Evolutionary conservation across 2,797 vertebrate genomes (phyloP).

Genomic region (Prunella strophiata): DNA sequence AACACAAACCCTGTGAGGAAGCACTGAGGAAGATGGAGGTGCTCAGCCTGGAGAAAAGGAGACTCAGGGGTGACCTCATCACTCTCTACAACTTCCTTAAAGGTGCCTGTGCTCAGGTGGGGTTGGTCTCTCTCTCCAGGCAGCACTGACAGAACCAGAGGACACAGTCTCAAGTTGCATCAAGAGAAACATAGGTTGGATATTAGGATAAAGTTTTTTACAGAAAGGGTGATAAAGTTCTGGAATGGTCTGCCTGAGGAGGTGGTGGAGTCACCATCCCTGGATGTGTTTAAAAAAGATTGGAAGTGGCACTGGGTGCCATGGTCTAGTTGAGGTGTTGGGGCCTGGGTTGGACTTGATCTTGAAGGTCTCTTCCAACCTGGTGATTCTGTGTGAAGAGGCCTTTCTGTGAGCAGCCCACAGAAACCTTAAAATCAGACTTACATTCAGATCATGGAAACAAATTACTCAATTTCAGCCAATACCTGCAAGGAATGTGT

Average conservation of each 20-base stretch:
- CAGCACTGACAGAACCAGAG: neutral
- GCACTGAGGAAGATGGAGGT: neutral
- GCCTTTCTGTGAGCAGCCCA: neutral
- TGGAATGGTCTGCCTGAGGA: neutral
- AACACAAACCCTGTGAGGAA: neutral
- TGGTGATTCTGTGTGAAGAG: neutral
- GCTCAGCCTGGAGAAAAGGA: neutral
- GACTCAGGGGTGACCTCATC: neutral
- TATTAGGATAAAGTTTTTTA: neutral
- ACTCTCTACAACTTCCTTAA: neutral
- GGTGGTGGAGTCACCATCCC: neutral
- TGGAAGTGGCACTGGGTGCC: neutral
- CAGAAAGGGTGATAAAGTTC: neutral
- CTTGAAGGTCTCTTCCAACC: neutral
- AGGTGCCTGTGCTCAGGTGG: rapidly evolving
- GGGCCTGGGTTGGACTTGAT: neutral
- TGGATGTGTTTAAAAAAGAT: neutral
- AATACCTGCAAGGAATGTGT: neutral
- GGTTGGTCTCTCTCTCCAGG: neutral
- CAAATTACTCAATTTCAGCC: neutral
- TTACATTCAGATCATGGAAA: neutral
- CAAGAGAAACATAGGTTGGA: neutral
- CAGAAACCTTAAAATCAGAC: neutral
- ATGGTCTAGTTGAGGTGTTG: neutral
- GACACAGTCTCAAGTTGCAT: neutral